Evolutionary conservation across 2,113 vertebrate species (phyloP).

Genomic region (Synchiropus splendidus): DNA sequence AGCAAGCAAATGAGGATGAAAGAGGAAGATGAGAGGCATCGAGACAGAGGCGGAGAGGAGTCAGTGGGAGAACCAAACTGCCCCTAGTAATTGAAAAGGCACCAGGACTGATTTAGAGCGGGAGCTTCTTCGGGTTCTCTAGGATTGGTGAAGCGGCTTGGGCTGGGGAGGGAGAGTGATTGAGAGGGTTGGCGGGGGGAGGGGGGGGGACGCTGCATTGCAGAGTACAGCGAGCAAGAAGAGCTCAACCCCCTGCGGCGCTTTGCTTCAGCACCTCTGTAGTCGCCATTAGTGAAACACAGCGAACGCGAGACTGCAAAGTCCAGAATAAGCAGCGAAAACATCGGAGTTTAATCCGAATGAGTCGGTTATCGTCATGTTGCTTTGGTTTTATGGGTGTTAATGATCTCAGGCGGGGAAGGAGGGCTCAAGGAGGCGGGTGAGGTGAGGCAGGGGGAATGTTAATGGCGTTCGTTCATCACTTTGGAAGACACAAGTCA

Average conservation of each 20-base stretch:
- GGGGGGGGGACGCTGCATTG: slow-evolving; percentile 33
- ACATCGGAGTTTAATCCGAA: too few species aligned
- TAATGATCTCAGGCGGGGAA: too few species aligned
- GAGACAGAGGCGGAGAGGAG: slow-evolving; percentile 25
- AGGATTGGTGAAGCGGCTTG: slow-evolving; percentile 24
- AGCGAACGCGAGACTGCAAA: slow-evolving; percentile 32
- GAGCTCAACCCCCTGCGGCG: slow-evolving; percentile 15
- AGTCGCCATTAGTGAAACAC: slow-evolving; percentile 26
- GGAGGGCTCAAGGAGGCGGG: too few species aligned
- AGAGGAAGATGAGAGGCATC: slow-evolving; percentile 26
- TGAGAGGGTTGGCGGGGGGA: neutral
- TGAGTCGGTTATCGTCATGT: too few species aligned
- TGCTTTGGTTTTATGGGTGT: too few species aligned
- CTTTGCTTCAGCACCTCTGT: slow-evolving; percentile 21
- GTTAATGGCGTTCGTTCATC: too few species aligned
- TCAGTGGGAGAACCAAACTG: slow-evolving; percentile 30
- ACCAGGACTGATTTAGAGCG: slow-evolving; percentile 46
- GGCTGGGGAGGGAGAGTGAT: slow-evolving; percentile 2
- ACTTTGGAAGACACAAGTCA: too few species aligned
- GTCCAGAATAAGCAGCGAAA: slow-evolving; percentile 28
- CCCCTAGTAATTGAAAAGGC: slow-evolving; percentile 47
- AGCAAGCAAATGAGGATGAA: slow-evolving; percentile 25
- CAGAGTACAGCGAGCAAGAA: slow-evolving; percentile 27
- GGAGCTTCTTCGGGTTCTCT: too few species aligned
- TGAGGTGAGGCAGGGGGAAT: too few species aligned